Evolutionary conservation across 2,113 vertebrate genomes (phyloP), one percentile per base, ranked within the genome.

Genomic region (Eulacestoma nigropectus): DNA sequence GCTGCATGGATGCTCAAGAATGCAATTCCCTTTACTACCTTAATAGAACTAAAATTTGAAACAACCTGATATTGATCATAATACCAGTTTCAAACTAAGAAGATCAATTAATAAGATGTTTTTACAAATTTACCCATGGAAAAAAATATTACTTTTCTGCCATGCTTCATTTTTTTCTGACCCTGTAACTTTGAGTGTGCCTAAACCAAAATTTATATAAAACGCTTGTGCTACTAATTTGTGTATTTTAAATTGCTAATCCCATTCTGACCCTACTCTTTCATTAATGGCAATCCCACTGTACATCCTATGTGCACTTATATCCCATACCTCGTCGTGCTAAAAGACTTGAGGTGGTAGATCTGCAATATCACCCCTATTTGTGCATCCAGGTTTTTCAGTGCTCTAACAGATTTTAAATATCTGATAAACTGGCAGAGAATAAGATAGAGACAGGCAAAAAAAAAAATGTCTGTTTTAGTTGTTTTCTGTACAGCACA

Each of bases 241-340:
- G 4, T 11, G 9, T 41, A 20, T 55, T 90, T 85, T 32, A 59
- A 68, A 32, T 83, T 67, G 19, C 10, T 57, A 8, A 20, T 50
- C 11, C 10, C 41, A 10, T 75, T 85, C 16, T 75, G 19, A n/a
- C n/a, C 13, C 14, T 49, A 25, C 14, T 65, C 5, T 41, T 59
- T 33, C 2, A 4, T 9, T 70, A 37, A 26, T 37, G 20, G 13
- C 25, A 87, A 50, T 50, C 11, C 4, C 49, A 7, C 6, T 50
- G 53, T n/a, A 52, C 23, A 62, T 62, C 4, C 7, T 25, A 0
- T 35, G 0, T 53, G 56, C 42, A 2, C 12, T 35, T 41, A 3
- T 25, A 13, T n/a, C 2, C 52, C 56, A 9, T 14, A 26, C 6
- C 10, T 30, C 42, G 9, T 16, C 1, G 2, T 59, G 23, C 16